Evolutionary conservation across 2,888 invertebrate genomes (phyloP).

Genomic region (Aleiodes leptofemur): DNA sequence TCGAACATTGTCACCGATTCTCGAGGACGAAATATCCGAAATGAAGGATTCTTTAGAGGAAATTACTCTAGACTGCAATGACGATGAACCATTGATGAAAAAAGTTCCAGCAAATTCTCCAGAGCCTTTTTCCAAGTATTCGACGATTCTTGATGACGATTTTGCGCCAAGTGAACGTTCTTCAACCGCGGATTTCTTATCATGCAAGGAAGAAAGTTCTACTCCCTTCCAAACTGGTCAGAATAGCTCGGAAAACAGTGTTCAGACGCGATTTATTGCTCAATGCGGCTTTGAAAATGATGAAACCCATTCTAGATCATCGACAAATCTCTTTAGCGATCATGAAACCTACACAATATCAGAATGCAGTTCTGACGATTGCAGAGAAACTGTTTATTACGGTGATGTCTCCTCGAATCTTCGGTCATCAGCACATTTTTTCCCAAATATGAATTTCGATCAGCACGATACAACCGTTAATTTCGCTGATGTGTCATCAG

Average conservation of each 20-base stretch:
- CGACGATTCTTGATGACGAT: not conserved
- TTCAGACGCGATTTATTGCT: slow-evolving; percentile 13
- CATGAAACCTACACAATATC: slow-evolving; percentile 58
- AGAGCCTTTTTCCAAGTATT: not conserved
- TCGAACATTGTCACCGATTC: not conserved
- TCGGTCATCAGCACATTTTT: slow-evolving; percentile 38
- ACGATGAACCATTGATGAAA: not conserved
- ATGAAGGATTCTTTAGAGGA: not conserved
- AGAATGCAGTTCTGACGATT: slow-evolving; percentile 44
- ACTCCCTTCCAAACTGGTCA: slow-evolving; percentile 20
- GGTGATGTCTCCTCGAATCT: slow-evolving; percentile 59
- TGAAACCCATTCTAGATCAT: slow-evolving; percentile 35
- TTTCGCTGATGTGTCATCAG: slow-evolving; percentile 55
- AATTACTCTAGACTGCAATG: not conserved
- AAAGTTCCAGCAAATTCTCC: not conserved
- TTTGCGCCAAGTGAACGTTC: not conserved
- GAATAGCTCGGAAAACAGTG: slow-evolving; percentile 27
- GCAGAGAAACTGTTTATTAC: slow-evolving; percentile 48
- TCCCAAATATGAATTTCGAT: slow-evolving; percentile 13
- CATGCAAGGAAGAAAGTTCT: slow-evolving; percentile 52
- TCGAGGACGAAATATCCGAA: not conserved
- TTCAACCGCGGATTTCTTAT: slow-evolving; percentile 50
- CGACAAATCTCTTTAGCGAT: slow-evolving; percentile 13
- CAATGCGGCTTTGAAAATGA: slow-evolving; percentile 37
- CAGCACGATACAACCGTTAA: slow-evolving; percentile 52